Conservation (phyloP, 53 echinoderm and acorn worm genomes). For the Patiria pectinifera region DNA sequence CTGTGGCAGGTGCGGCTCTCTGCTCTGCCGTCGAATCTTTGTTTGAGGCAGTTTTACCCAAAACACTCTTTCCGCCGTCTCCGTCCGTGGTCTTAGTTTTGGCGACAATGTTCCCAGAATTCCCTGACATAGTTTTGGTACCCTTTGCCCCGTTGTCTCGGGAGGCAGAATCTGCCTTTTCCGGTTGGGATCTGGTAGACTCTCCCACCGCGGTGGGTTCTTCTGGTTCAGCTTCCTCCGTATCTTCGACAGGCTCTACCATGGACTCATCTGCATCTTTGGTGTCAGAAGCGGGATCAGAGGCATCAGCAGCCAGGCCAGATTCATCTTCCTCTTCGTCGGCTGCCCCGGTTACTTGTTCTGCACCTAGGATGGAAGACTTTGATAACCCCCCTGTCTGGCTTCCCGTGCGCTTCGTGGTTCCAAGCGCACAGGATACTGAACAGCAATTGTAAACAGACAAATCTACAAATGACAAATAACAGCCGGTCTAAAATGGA, state of each 20-base stretch:
- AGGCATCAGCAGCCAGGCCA: not conserved
- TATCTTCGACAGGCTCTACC: slow-evolving; percentile 83
- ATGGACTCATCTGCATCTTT: slow-evolving; percentile 78
- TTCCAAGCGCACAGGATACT: slow-evolving; percentile 23
- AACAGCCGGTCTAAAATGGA: not conserved
- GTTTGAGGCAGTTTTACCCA: not conserved
- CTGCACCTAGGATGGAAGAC: slow-evolving; percentile 58
- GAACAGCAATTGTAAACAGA: not conserved
- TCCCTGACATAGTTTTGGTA: slow-evolving; percentile 58
- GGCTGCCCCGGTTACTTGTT: not conserved
- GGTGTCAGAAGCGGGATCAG: slow-evolving; percentile 48
- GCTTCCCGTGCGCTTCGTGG: slow-evolving; percentile 8
- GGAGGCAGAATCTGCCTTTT: slow-evolving; percentile 24
- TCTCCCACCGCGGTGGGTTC: slow-evolving; percentile 27
- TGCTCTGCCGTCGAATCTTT: slow-evolving; percentile 17
- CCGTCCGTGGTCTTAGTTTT: slow-evolving; percentile 2
- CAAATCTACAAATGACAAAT: not conserved
- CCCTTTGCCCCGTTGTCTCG: not conserved
- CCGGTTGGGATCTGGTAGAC: slow-evolving; percentile 59
- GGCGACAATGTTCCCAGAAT: slow-evolving; percentile 32
- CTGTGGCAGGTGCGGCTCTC: slow-evolving; percentile 17
- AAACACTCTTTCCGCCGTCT: not conserved
- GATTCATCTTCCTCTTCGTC: slow-evolving; percentile 5
- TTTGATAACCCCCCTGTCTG: slow-evolving; percentile 17
- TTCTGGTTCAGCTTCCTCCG: slow-evolving; percentile 75